phyloP scores from a whole-genome alignment of 1,140 invertebrate genomes.

The Drosophila lacertosa region DNA sequence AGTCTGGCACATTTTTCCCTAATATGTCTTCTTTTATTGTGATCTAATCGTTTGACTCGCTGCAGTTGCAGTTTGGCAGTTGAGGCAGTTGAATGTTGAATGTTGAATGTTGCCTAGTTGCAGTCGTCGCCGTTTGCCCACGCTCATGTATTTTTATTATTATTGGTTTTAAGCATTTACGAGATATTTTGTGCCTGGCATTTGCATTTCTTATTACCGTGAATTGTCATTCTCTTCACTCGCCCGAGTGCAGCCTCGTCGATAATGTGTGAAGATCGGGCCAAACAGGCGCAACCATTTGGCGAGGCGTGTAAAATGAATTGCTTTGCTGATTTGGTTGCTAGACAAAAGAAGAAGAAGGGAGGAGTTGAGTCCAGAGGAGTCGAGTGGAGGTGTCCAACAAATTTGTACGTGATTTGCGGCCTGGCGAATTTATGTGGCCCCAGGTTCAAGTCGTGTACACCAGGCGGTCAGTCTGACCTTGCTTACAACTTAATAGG shows the following conservation, averaged over 20 bases:
- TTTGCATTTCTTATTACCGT: conserved; percentile 74
- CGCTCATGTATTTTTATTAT: conserved; percentile 79
- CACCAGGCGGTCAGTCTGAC: conserved; percentile 41
- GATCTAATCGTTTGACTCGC: conserved; percentile 69
- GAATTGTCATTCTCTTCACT: conserved; percentile 59
- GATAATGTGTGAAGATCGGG: conserved; percentile 71
- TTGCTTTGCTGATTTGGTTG: conserved; percentile 66
- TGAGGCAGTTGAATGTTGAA: conserved; percentile 33
- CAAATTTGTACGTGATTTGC: conserved; percentile 47
- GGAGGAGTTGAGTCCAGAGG: too few relatives aligned
- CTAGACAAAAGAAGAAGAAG: conserved; percentile 1
- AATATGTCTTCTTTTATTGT: conserved; percentile 38
- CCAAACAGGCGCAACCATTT: conserved; percentile 3
- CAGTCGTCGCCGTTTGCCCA: conserved; percentile 48
- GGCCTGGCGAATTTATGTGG: conserved; percentile 42
- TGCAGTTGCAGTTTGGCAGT: conserved; percentile 46
- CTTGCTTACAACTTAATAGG: conserved; percentile 49
- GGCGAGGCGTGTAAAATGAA: conserved; percentile 59
- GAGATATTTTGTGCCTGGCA: conserved; percentile 55
- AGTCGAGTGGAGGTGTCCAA: not conserved
- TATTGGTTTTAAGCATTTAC: conserved; percentile 75
- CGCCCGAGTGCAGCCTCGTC: not conserved
- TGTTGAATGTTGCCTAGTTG: conserved; percentile 35
- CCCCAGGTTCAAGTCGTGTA: conserved; percentile 45
- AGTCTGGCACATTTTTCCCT: not conserved